phyloP scores from a whole-genome alignment of 2,888 invertebrate species.

The Acronicta psi region DNA sequence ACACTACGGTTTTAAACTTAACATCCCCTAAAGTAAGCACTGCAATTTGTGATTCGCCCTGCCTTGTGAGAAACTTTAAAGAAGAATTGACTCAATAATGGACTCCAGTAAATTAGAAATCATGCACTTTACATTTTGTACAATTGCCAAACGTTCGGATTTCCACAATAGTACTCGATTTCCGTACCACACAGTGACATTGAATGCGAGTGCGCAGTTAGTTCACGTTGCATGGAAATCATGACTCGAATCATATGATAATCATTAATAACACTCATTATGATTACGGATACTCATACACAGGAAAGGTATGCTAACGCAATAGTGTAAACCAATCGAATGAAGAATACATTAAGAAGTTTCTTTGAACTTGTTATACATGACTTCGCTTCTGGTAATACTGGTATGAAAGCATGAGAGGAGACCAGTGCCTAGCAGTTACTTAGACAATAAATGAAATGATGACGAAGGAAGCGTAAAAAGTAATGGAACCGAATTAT shows the following conservation, averaged over 20 bases:
- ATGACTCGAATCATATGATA: constrained; percentile 31
- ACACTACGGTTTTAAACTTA: too few species aligned
- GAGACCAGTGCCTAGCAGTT: too few species aligned
- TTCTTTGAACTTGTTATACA: too few species aligned
- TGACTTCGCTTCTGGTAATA: too few species aligned
- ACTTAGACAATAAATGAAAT: too few species aligned
- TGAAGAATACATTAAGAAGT: too few species aligned
- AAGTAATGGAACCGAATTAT: too few species aligned
- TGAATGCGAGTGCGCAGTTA: constrained; percentile 34
- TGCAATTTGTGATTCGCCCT: too few species aligned
- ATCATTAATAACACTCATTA: constrained; percentile 34
- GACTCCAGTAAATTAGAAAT: constrained; percentile 7
- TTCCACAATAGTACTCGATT: constrained; percentile 25
- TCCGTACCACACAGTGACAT: constrained; percentile 26
- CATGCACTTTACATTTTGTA: constrained; percentile 4
- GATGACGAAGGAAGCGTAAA: too few species aligned
- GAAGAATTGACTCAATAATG: not conserved
- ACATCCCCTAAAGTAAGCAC: too few species aligned
- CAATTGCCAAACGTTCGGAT: constrained; percentile 14
- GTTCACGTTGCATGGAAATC: constrained; percentile 30
- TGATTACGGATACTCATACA: constrained; percentile 18
- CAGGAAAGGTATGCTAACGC: constrained; percentile 11
- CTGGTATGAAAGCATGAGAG: too few species aligned
- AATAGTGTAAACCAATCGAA: not conserved
- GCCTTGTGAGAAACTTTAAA: too few species aligned